phyloP scores from a whole-genome alignment of 2,113 vertebrate genomes.

The Perca flavescens region DNA sequence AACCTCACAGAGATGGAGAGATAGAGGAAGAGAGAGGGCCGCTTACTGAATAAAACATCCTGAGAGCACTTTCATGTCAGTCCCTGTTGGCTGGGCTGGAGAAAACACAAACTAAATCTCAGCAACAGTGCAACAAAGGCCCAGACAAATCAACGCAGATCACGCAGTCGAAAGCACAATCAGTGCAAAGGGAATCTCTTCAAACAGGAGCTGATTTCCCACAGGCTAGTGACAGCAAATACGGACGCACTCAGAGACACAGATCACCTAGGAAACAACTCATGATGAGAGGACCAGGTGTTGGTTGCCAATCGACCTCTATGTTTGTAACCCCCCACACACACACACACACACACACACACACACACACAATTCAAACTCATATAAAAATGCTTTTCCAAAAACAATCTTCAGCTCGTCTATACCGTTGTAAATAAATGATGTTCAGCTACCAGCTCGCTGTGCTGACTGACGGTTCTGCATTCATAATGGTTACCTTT shows the following conservation, averaged over 20 bases:
- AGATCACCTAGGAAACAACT: constrained; percentile 65
- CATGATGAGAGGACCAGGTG: constrained; percentile 36
- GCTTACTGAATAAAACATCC: constrained; percentile 74
- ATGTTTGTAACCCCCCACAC: constrained; percentile 8
- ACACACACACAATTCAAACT: neutral
- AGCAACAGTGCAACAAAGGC: constrained; percentile 54
- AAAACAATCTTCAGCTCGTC: neutral
- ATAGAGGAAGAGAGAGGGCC: neutral
- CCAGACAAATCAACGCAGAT: constrained; percentile 59
- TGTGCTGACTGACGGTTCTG: neutral
- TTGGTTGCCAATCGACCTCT: constrained; percentile 43
- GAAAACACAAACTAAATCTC: constrained; percentile 68
- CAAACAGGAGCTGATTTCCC: constrained; percentile 71
- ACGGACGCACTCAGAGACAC: constrained; percentile 9
- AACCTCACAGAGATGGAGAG: constrained; percentile 38
- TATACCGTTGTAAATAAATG: constrained; percentile 37
- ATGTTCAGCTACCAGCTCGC: constrained; percentile 9
- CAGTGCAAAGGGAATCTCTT: constrained; percentile 55
- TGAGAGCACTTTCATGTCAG: constrained; percentile 67
- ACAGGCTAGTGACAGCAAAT: constrained; percentile 38
- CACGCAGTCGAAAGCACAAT: constrained; percentile 59
- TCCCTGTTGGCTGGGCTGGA: constrained; percentile 55
- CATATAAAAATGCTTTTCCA: neutral
- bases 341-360: too few species aligned
- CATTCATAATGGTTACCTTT: constrained; percentile 18